Base-by-base conservation (phyloP, 2,888 invertebrate species). In the Cheilosia impressa region DNA sequence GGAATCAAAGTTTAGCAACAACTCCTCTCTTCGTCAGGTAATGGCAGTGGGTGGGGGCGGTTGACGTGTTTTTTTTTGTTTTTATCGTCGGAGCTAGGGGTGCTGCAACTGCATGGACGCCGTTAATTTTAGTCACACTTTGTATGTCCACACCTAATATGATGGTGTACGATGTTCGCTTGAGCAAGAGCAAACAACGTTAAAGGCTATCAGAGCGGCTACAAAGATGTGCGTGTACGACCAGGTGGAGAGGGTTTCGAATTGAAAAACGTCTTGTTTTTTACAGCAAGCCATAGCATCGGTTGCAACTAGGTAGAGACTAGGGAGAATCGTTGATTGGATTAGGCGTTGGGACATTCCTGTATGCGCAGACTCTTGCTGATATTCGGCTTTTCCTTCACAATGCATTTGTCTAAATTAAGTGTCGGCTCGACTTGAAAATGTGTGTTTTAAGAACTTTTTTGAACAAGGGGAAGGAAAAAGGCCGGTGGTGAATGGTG, bases 61-160 rank as follows among this genome's bases (percentile, higher is more conserved):
- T 65, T 27, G 24, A 17, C 10, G 13, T 55, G 15, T 63, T 77
- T 78, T 72, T 72, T 9, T 31, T 31, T 9, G 6, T 31, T 2
- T 52, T 19, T 55, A 17, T 15, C 17, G 47, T 43, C 24, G 45
- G 41, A 22, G 31, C 19, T 58, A 63, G 52, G 27, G 65, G 27
- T 58, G 60, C 63, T 73, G 65, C 63, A 45, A 58, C 65, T 68
- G 34, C 58, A 52, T 72, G 38, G 71, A 85, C 76, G 62, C 76
- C 80, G 80, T 85, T 85, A 80, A 80, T 85, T 76, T 85, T 71
- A 80, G 84, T 85, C 84, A 85, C 80, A 85, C 84, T 69, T 85
- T 80, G 65, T 80, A 65, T 66, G 66, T 84, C 69, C 75, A 71
- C 84, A 79, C 66, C 80, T 84, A 58, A 71, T 76, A 66, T 80